phyloP scores from a whole-genome alignment of 2,797 vertebrate genomes.

The Micrastur ruficollis region DNA sequence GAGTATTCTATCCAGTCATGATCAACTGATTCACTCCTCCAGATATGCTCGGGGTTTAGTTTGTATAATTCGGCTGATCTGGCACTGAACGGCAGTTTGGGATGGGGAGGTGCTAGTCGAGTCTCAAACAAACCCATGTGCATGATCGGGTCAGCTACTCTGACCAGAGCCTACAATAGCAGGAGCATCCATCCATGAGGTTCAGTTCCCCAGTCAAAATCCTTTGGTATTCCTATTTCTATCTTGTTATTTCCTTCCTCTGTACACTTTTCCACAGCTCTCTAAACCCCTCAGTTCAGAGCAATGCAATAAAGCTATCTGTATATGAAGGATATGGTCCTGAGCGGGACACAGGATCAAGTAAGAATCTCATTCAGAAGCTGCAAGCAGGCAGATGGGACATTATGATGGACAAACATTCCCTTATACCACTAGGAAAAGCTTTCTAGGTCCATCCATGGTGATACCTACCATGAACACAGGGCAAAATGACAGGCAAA shows the following conservation, averaged over 20 bases:
- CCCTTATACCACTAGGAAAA: not conserved
- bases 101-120: not conserved
- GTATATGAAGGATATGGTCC: not conserved
- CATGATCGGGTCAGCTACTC: rapidly evolving
- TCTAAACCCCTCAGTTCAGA: not conserved
- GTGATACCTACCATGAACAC: not conserved
- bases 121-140: not conserved
- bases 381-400: not conserved
- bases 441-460: rapidly evolving
- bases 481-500: not conserved
- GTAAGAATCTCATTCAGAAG: not conserved
- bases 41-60: rapidly evolving
- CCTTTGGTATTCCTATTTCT: not conserved
- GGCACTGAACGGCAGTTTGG: rapidly evolving
- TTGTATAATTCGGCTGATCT: not conserved
- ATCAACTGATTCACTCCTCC: not conserved
- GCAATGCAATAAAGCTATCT: rapidly evolving
- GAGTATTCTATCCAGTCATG: not conserved
- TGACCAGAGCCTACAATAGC: not conserved
- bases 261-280: rapidly evolving
- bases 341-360: not conserved
- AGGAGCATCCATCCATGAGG: not conserved
- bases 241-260: not conserved
- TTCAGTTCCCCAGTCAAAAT: not conserved
- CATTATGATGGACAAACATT: not conserved